Conservation (phyloP, 1,140 invertebrate species). For the Penaeus vannamei region DNA sequence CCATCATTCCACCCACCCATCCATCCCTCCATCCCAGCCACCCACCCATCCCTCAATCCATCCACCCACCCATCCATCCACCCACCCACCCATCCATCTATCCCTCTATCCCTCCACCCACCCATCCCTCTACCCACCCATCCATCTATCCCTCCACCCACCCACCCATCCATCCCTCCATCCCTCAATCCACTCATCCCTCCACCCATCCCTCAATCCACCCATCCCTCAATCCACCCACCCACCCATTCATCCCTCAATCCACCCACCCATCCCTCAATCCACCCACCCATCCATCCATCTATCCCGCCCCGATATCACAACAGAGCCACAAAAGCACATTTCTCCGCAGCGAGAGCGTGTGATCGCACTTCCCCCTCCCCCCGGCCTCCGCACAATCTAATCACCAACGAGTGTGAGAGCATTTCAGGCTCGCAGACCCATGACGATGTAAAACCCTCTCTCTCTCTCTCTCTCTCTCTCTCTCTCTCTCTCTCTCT, state of each 20-base stretch:
- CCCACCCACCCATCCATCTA: too few species aligned
- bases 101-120: too few species aligned
- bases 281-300: neutral
- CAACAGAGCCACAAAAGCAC: too few species aligned
- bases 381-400: too few species aligned
- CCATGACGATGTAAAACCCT: neutral
- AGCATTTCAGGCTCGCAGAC: neutral
- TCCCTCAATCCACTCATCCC: neutral
- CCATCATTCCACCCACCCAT: too few species aligned
- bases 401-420: too few species aligned
- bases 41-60: too few species aligned
- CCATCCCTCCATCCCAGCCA: too few species aligned
- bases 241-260: neutral
- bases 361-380: too few species aligned
- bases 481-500: neutral
- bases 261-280: neutral
- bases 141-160: neutral
- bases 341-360: too few species aligned
- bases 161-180: neutral
- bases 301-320: neutral
- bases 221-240: neutral
- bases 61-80: too few species aligned
- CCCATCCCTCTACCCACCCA: neutral
- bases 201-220: too few species aligned
- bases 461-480: neutral